phyloP scores from a whole-genome alignment of 2,797 vertebrate genomes.

The Sternotherus odoratus region DNA sequence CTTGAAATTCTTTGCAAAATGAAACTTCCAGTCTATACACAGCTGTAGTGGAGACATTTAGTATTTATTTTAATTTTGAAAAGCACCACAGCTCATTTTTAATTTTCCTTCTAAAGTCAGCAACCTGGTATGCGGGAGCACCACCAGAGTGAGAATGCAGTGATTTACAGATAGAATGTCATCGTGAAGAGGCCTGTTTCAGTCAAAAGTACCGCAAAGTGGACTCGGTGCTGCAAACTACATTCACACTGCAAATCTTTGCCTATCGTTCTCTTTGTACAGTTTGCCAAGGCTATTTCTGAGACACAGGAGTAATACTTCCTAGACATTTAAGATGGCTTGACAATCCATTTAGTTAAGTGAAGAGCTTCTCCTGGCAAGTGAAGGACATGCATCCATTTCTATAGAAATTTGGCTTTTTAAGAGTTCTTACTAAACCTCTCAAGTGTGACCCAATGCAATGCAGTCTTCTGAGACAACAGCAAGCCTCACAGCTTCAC shows the following conservation, averaged over 20 bases:
- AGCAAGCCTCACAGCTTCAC: no score
- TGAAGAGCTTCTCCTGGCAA: no score
- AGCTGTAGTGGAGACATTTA: no score
- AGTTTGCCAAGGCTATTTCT: not conserved
- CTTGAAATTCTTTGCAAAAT: not conserved
- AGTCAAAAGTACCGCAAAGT: not conserved
- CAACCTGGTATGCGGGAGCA: not conserved
- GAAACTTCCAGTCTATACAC: not conserved
- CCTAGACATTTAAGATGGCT: not conserved
- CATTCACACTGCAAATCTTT: not conserved
- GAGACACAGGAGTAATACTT: not conserved
- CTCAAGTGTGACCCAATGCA: not conserved
- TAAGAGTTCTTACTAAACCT: not conserved
- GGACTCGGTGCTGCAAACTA: not conserved
- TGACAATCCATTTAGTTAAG: not conserved
- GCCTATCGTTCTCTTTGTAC: not conserved
- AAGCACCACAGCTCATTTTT: not conserved
- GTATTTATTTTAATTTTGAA: not conserved
- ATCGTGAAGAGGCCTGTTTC: not conserved
- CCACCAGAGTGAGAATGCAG: not conserved
- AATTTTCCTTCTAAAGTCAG: not conserved
- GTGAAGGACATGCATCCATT: not conserved
- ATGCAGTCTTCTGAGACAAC: not conserved
- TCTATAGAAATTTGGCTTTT: not conserved
- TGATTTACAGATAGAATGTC: not conserved